Base-by-base conservation (phyloP, 1,140 invertebrate genomes). In the Rhizoglyphus robini region DNA sequence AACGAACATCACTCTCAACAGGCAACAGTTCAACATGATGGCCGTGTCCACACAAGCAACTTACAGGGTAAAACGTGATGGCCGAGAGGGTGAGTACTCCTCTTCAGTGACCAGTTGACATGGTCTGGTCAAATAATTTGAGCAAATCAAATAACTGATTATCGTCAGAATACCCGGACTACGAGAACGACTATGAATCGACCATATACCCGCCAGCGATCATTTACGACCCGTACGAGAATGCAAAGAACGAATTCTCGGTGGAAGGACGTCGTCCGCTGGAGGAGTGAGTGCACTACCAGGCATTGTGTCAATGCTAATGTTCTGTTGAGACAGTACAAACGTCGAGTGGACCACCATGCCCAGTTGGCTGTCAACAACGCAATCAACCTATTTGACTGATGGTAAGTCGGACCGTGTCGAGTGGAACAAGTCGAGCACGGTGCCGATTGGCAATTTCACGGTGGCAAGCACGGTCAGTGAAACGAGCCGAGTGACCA, bases 1-100 rank as follows among this genome's bases (percentile, higher is more conserved):
- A 46, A 65, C 36, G 47, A 76, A 76, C 65, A 67, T 66, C 47
- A 70, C 67, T n/a, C 20, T 57, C 15, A 48, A 23, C 20, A 11
- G 20, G 15, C 4, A 3, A 20, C 32, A 63, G 29, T 41, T 60
- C 1, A 13, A 36, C 59, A 63, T 20, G 11, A 30, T 65, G 11
- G 36, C 64, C 4, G 3, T 64, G 3, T 49, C 63, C 3, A 64
- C 63, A 0, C 29, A 25, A 13, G 63, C 46, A 13, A 30, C 58
- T 3, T 3, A 32, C 34, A 27, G 64, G 2, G n/a, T 64, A 34
- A 65, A 65, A 47, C 30, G 64, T 18, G 46, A 59, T 15, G 30
- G 47, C 36, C 63, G 46, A n/a, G 64, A 64, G 8, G 57, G 64
- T 30, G 8, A 47, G 58, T 34, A 20, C n/a, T 51, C 15, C 2